Percentiles rank a stretch among this genome's conserved stretches.
These are phyloP conservation scores for Schizothorax lantsangensis DNA, from an alignment of 2,797 vertebrate species.

Conservation along the genomic window DNA sequence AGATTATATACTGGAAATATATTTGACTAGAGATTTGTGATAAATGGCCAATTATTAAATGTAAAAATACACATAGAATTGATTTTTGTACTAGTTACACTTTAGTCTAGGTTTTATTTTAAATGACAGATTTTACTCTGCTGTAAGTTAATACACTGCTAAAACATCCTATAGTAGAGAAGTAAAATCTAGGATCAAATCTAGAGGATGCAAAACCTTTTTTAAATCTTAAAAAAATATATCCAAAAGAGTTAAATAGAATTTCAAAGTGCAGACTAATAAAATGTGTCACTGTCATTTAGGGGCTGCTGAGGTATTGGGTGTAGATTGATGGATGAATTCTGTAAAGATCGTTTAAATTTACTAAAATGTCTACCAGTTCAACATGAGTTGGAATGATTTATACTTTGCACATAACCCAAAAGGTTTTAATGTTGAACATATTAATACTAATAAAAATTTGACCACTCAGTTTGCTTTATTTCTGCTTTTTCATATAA, in stretches of 20 bases:
- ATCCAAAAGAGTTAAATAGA: background rate
- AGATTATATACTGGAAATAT: constrained; percentile 49
- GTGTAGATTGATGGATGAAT: background rate
- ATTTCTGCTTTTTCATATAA: background rate
- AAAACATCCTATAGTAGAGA: constrained; percentile 39
- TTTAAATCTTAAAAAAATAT: background rate
- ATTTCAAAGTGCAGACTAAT: constrained; percentile 21
- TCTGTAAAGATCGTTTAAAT: constrained; percentile 41
- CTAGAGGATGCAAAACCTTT: background rate
- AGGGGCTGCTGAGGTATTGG: background rate
- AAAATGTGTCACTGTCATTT: background rate
- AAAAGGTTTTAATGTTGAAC: constrained; percentile 41
- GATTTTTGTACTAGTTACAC: constrained; percentile 58
- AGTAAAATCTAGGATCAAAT: background rate
- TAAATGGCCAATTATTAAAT: constrained; percentile 45
- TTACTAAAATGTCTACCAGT: constrained; percentile 34
- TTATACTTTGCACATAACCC: constrained; percentile 50
- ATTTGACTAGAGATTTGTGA: constrained; percentile 49
- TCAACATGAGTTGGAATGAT: constrained; percentile 31
- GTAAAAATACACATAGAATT: constrained; percentile 53
- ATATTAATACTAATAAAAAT: constrained; percentile 55
- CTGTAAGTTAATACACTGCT: constrained; percentile 71
- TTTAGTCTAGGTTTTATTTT: constrained; percentile 53
- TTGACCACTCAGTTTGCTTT: constrained; percentile 27
- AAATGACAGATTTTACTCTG: constrained; percentile 66